Base-by-base conservation (phyloP, 2,797 vertebrate species). In the Aldrovandia affinis region DNA sequence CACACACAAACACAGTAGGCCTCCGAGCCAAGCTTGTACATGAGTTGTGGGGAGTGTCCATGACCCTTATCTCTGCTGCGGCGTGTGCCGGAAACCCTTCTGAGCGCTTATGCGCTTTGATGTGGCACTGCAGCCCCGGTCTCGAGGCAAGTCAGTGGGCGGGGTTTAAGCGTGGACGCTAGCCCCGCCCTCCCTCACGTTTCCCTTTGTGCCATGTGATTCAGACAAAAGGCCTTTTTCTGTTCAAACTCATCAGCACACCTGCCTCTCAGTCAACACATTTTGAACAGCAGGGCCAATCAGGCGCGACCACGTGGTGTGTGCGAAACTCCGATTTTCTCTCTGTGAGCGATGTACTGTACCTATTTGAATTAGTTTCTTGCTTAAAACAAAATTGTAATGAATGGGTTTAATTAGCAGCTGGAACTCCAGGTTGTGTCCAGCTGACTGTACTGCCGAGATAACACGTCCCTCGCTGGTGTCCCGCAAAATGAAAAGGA, bases 401-500 rank as follows among this genome's bases (percentile, higher is more conserved):
- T 68, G 30, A 68, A 33, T 68, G 63, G 63, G 10, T 68, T 68
- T 68, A 57, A 57, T 57, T 57, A 68, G 33, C 12, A 33, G 30
- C 63, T 68, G 63, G 63, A 68, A 30, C 10, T 14, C 63, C 63
- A 68, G 63, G 30, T n/a, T 28, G 59, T 33, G 28, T 9, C 28
- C 18, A 57, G 55, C 10, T 3, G n/a, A 63, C 9, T 63, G 10
- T 30, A 65, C 33, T 65, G 33, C 55, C 15, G 63, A 65, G 30
- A 65, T 70, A 36, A 70, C 65, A 36, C 5, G 33, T 18, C 30
- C 33, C 65, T 28, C 65, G 18, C 33, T 30, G 15, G 65, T 36
- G 65, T 33, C n/a, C n/a, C n/a, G 28, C 33, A 39, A 70, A 33
- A 39, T 18, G 65, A 70, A 18, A 93, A 86, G 89, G 89, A 95